Conservation (phyloP, 2,113 vertebrate species). For the Phaethornis superciliosus region DNA sequence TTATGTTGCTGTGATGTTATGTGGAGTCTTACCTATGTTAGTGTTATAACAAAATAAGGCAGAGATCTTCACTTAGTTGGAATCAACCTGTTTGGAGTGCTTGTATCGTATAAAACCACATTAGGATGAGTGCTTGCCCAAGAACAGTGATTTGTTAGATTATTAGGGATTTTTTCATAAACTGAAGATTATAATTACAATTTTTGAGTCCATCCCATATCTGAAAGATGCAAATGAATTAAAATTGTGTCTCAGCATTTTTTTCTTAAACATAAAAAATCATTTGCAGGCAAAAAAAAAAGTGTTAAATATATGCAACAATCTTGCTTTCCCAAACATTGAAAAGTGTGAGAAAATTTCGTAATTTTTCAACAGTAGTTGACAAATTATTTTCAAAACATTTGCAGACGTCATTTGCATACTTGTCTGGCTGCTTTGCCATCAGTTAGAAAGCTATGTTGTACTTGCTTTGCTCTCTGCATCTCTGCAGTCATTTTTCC, state of each 20-base stretch:
- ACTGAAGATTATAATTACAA: background rate
- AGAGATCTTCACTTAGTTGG: background rate
- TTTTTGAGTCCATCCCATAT: background rate
- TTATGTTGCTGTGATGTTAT: background rate
- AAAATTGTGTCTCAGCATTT: background rate
- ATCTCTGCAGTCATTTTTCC: background rate
- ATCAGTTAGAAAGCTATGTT: background rate
- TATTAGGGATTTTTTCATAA: background rate
- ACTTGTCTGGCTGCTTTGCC: background rate
- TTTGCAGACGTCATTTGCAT: background rate
- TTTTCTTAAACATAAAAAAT: constrained; percentile 1
- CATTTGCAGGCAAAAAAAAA: background rate
- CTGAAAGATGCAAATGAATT: background rate
- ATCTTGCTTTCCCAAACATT: constrained; percentile 3
- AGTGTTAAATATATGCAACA: background rate
- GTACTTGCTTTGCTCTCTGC: background rate
- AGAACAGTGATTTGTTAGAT: background rate
- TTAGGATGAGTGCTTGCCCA: background rate
- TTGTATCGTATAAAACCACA: background rate
- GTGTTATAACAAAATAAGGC: background rate
- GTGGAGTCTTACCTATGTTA: background rate
- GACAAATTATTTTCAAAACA: constrained; percentile 44
- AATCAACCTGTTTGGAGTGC: background rate
- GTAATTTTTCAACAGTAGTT: background rate
- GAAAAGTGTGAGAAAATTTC: background rate